A percentile compares a stretch with the other conserved stretches of the same genome.
These are phyloP conservation scores for Drosophila lacteicornis DNA, from an alignment of 1,140 invertebrate species.

Conservation along the genomic window DNA sequence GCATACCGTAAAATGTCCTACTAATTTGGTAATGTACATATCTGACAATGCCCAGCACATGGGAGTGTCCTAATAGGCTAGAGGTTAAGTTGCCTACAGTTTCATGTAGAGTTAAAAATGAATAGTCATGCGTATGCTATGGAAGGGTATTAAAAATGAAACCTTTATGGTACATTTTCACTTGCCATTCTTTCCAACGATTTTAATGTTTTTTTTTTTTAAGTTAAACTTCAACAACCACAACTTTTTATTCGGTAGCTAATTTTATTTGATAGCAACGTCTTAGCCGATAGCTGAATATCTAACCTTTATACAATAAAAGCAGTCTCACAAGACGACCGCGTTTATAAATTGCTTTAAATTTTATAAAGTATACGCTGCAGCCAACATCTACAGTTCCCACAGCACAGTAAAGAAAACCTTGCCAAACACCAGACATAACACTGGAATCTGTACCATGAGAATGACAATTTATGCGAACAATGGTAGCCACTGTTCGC, in stretches of 20 bases:
- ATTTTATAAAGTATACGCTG: not conserved
- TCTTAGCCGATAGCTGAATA: no score
- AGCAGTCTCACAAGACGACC: no score
- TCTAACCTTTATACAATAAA: no score
- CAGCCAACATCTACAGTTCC: conserved; percentile 12
- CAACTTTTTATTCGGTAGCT: no score
- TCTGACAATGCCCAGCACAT: conserved; percentile 2
- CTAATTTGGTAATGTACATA: conserved; percentile 26
- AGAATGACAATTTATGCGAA: conserved; percentile 35
- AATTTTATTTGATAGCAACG: no score
- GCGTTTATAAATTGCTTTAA: not conserved
- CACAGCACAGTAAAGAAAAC: conserved; percentile 9
- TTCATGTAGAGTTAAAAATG: not conserved
- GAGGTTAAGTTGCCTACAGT: conserved; percentile 2
- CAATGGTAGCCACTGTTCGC: conserved; percentile 28
- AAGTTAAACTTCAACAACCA: not conserved
- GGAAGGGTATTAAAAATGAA: not conserved
- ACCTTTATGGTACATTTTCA: not conserved
- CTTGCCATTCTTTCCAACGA: not conserved
- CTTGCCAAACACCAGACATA: conserved; percentile 19
- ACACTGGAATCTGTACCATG: conserved; percentile 32
- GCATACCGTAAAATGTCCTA: conserved; percentile 27
- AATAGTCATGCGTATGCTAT: not conserved
- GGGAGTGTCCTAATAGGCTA: conserved; percentile 16
- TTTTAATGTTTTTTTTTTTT: not conserved